Conservation (phyloP, 2,888 invertebrate genomes). For the Portevinia maculata region DNA sequence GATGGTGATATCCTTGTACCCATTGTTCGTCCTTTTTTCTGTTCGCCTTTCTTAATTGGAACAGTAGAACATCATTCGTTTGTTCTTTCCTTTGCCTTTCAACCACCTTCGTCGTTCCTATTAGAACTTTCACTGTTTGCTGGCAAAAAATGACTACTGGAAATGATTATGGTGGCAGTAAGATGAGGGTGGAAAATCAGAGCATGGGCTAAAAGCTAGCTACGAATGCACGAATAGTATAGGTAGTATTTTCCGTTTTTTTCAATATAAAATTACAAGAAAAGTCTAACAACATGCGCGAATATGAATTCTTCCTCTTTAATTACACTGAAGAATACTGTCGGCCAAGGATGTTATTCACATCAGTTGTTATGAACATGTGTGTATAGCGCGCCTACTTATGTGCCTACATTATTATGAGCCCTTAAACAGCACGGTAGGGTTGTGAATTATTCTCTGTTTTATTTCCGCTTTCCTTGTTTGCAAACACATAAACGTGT, state of each 20-base stretch:
- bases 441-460: conserved; percentile 51
- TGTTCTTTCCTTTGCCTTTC: conserved; percentile 9
- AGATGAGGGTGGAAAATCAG: conserved; percentile 4
- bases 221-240: no score
- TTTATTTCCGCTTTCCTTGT: conserved; percentile 35
- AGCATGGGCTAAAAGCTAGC: conserved; percentile 34
- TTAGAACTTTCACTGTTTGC: conserved; percentile 35
- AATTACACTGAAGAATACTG: conserved; percentile 57
- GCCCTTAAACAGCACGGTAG: conserved; percentile 9
- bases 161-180: not conserved
- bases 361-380: conserved; percentile 41
- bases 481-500: conserved; percentile 7
- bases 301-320: conserved; percentile 63
- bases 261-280: no score
- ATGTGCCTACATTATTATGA: not conserved
- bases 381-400: conserved; percentile 1
- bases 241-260: no score
- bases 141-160: conserved; percentile 31
- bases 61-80: conserved; percentile 65
- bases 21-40: conserved; percentile 68
- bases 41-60: conserved; percentile 69
- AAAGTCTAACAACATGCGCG: no score
- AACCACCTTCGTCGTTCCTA: conserved; percentile 8
- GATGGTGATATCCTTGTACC: conserved; percentile 71
- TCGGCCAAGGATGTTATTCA: conserved; percentile 63